Percentiles rank a stretch among this genome's conserved stretches.
phyloP scores from a whole-genome alignment of 2,113 vertebrate genomes.

The Gallinago media region DNA sequence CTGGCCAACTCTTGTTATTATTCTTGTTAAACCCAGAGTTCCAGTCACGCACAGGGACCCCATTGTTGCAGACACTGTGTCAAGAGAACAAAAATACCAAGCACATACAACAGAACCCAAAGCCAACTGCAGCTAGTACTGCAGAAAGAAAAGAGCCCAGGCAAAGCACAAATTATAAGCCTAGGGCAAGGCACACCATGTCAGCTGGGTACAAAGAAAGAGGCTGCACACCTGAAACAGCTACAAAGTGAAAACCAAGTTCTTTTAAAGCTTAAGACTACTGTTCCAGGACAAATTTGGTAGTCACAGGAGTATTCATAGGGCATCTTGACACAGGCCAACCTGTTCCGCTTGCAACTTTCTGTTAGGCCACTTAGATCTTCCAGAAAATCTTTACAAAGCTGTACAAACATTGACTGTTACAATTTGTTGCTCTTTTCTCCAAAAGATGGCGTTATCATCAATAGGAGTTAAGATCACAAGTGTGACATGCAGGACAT shows the following conservation, averaged over 20 bases:
- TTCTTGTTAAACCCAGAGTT: neutral
- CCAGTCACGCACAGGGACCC: neutral
- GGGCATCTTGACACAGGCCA: neutral
- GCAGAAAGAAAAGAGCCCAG: neutral
- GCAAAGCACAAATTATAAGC: neutral
- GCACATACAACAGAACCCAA: neutral
- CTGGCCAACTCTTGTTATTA: neutral
- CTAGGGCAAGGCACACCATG: neutral
- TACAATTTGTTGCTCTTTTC: neutral
- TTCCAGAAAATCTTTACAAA: neutral
- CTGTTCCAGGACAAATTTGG: neutral
- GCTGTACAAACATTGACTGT: neutral
- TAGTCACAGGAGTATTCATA: neutral
- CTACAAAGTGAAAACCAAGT: neutral
- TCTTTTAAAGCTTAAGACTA: neutral
- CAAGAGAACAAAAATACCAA: neutral
- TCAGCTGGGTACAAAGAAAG: neutral
- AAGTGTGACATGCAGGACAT: fast-evolving
- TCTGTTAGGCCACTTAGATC: neutral
- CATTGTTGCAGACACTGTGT: fast-evolving
- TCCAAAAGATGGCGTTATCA: neutral
- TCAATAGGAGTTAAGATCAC: neutral
- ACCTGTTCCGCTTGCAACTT: fast-evolving
- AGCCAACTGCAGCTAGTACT: neutral
- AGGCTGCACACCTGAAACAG: neutral